Evolutionary conservation across 30 jellyfish, hydroid and myxozoan species (phyloP).

Genomic region (Sanderia malayensis): DNA sequence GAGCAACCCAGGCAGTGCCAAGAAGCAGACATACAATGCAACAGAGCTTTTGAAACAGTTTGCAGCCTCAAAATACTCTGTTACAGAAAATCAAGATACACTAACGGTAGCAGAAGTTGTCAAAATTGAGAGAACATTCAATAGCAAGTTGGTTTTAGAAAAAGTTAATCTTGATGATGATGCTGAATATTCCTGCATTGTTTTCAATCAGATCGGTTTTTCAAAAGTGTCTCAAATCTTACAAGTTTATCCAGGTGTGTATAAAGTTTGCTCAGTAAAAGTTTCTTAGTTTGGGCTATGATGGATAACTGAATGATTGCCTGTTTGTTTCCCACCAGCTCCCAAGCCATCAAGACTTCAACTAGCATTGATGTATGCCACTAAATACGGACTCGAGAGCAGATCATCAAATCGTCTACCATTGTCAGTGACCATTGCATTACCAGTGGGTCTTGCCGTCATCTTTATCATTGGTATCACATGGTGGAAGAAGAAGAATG

Average conservation of each 20-base stretch:
- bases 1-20: neutral
- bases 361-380: conserved; percentile 58
- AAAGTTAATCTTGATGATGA: conserved; percentile 24
- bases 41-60: neutral
- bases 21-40: neutral
- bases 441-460: conserved; percentile 41
- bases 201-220: conserved; percentile 48
- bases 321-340: no score
- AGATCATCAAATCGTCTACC: conserved; percentile 31
- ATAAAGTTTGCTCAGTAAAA: no score
- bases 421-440: conserved; percentile 39
- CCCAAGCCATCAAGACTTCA: conserved; percentile 54
- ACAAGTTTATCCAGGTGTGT: conserved; percentile 20
- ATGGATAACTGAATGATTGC: no score
- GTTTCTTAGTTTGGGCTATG: no score
- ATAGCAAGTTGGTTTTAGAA: conserved; percentile 10
- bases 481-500: conserved; percentile 60
- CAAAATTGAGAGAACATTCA: conserved; percentile 24
- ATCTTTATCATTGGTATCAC: conserved; percentile 47
- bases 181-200: conserved; percentile 42
- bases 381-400: conserved; percentile 25
- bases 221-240: conserved; percentile 21
- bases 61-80: neutral
- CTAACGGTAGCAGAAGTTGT: conserved; percentile 18
- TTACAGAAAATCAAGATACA: conserved; percentile 1